A percentile compares a stretch with the other conserved stretches of the same genome.
These are phyloP conservation scores for Gymnothorax javanicus DNA, from an alignment of 2,797 vertebrate species.

Conservation along the genomic window DNA sequence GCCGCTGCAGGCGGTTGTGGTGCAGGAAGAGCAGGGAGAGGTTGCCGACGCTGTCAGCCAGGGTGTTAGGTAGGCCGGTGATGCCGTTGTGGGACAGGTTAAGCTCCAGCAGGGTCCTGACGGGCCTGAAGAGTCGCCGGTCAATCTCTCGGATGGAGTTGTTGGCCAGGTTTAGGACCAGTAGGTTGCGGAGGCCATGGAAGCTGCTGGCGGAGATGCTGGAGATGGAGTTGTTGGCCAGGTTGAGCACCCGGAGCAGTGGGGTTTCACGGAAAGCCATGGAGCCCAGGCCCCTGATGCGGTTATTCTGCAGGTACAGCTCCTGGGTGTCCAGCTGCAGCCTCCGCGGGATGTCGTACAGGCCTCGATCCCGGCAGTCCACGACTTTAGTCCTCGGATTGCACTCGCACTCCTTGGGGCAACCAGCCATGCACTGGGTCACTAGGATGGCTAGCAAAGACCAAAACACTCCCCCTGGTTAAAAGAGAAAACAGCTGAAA, in stretches of 20 bases:
- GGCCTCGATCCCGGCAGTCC: constrained; percentile 84
- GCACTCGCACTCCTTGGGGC: constrained; percentile 87
- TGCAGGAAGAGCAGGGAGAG: constrained; percentile 84
- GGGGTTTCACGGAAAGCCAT: constrained; percentile 82
- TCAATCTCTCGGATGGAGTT: constrained; percentile 87
- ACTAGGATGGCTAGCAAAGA: constrained; percentile 63
- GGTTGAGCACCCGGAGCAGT: constrained; percentile 80
- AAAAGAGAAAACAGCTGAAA: constrained; percentile 34
- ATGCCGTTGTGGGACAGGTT: constrained; percentile 91
- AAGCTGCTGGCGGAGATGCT: constrained; percentile 80
- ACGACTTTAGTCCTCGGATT: constrained; percentile 78
- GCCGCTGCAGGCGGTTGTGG: constrained; percentile 82
- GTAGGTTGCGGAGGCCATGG: constrained; percentile 78
- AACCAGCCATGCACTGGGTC: constrained; percentile 59
- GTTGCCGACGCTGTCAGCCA: constrained; percentile 83
- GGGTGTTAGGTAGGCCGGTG: constrained; percentile 74
- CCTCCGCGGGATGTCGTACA: constrained; percentile 81
- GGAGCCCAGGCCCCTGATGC: constrained; percentile 81
- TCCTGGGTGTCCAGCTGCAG: constrained; percentile 84
- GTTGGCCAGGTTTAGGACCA: constrained; percentile 83
- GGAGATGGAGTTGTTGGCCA: constrained; percentile 92
- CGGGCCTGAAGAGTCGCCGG: constrained; percentile 80
- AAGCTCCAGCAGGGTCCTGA: constrained; percentile 82
- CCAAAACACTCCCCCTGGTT: constrained; percentile 73
- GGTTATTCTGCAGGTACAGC: constrained; percentile 88